Evolutionary conservation across 2,113 vertebrate species (phyloP).

Genomic region (Petroica traversi): DNA sequence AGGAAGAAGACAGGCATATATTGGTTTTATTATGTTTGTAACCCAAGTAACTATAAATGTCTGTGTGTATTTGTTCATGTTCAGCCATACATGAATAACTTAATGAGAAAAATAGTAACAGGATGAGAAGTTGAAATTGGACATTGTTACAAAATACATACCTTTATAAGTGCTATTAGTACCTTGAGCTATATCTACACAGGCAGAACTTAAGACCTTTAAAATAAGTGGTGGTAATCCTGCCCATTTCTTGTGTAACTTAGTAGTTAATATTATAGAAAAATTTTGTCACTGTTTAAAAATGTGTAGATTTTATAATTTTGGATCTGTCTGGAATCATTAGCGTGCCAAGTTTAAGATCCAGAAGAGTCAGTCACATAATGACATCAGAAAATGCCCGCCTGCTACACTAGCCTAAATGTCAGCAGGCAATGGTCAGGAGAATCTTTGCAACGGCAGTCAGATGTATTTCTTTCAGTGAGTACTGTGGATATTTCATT

Average conservation of each 20-base stretch:
- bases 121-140: background rate
- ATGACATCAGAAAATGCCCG: background rate
- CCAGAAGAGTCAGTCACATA: background rate
- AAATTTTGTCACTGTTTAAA: background rate
- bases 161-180: background rate
- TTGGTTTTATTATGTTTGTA: background rate
- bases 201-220: background rate
- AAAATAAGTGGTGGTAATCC: background rate
- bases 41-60: background rate
- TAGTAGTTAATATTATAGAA: background rate
- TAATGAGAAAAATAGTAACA: background rate
- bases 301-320: background rate
- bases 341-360: background rate
- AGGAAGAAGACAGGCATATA: background rate
- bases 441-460: background rate
- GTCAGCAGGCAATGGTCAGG: background rate
- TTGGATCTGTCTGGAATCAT: background rate
- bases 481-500: background rate
- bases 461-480: background rate
- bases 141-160: background rate
- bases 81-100: background rate
- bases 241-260: background rate
- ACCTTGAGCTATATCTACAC: background rate
- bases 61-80: background rate
- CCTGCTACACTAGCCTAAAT: background rate